Evolutionary conservation across 2,888 invertebrate genomes (phyloP), one percentile per base, ranked within the genome.

Genomic region (Silvanus unidentatus): DNA sequence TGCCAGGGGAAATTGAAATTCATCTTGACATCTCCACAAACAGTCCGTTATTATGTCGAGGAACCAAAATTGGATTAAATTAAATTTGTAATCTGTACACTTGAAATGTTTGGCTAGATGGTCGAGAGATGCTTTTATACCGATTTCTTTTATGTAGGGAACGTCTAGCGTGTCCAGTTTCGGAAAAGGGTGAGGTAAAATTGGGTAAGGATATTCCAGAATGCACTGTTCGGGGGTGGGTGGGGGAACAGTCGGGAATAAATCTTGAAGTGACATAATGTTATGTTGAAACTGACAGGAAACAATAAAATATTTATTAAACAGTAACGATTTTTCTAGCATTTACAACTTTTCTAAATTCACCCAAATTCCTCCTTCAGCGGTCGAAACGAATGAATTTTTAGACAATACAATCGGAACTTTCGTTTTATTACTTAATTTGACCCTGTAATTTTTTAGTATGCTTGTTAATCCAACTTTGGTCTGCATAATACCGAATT

Each of bases 21-120:
- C 68, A 52, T 72, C 72, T 49, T 72, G 72, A 1, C 61, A 44
- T 47, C 61, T 65, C 72, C 72, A 72, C 11, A 72, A 47, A 45
- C 70, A 70, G 54, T 72, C 72, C 0, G 66, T 62, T 2, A 72
- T 46, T 10, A 71, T 60, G 55, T 72, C 72, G 42, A 72, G 45
- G 47, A 72, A 66, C 72, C 72, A 72, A 52, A 71, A 72, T 44
- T 72, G 70, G 2, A 68, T 48, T 16, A 61, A 53, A 45, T 66
- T 66, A 9, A 57, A 52, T 42, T 59, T 54, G 39, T 68, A 70
- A 41, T 66, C 58, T 6, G 44, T 52, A 43, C 66, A 69, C 1
- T 54, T 49, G 34, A 69, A 65, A 42, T 58, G 57, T 15, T 62
- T 53, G 12, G 65, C 63, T 10, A 71, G 49, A 9, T 42, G 39